Percentiles rank a stretch among this genome's conserved stretches.
These are phyloP conservation scores for Bovichtus diacanthus DNA, from an alignment of 2,797 vertebrate species.

Conservation along the genomic window DNA sequence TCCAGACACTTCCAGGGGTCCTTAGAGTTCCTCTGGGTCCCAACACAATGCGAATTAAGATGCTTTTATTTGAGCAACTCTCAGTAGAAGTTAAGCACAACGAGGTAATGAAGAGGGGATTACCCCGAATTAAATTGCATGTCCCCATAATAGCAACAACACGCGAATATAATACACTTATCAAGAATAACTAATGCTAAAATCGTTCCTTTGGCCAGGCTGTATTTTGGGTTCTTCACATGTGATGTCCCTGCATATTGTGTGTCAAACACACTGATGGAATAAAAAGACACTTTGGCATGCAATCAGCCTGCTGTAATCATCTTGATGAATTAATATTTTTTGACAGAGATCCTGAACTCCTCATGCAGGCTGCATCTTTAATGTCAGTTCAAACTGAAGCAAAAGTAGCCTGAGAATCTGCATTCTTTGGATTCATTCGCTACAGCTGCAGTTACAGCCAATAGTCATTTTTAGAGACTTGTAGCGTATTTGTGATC, in stretches of 20 bases:
- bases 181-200: not conserved
- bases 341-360: not conserved
- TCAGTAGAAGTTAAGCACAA: constrained; percentile 16
- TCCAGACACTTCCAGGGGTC: not conserved
- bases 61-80: constrained; percentile 19
- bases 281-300: not conserved
- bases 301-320: not conserved
- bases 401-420: not conserved
- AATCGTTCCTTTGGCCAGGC: not conserved
- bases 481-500: not conserved
- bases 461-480: not conserved
- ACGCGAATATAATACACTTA: not conserved
- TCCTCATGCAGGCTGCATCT: not conserved
- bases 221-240: not conserved
- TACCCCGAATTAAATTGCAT: not conserved
- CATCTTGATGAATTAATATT: not conserved
- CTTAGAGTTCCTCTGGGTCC: not conserved
- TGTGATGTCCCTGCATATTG: not conserved
- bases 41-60: constrained; percentile 8
- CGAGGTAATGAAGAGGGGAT: not conserved
- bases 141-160: not conserved
- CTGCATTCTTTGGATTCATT: not conserved
- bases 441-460: not conserved
- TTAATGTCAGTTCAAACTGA: not conserved
- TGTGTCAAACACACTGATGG: not conserved